Evolutionary conservation across 2,113 vertebrate species (phyloP).

Genomic region (Petrocephalus microphthalmus): DNA sequence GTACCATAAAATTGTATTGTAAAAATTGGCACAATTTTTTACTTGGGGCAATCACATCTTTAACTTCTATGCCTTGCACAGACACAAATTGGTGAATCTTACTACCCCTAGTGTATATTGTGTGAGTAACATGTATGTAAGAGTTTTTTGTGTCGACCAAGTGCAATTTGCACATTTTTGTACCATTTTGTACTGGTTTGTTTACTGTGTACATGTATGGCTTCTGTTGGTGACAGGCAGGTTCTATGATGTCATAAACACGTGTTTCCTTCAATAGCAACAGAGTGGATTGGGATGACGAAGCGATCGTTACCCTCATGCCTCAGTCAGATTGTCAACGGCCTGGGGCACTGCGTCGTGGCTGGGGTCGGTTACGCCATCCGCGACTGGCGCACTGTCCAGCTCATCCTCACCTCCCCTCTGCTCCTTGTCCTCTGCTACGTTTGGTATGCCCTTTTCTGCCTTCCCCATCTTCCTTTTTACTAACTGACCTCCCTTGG

Average conservation of each 20-base stretch:
- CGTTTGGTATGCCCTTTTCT: constrained; percentile 50
- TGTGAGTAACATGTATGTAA: background rate
- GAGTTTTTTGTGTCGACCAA: background rate
- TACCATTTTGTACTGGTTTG: background rate
- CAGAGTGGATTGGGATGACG: constrained; percentile 53
- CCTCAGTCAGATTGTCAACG: constrained; percentile 38
- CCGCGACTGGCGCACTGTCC: constrained; percentile 66
- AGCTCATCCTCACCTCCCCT: constrained; percentile 50
- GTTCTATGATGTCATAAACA: background rate
- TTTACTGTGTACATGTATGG: background rate
- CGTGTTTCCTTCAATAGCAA: constrained; percentile 37
- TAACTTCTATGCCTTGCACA: background rate
- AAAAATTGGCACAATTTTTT: background rate
- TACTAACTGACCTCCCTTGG: background rate
- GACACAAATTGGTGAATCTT: background rate
- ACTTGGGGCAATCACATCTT: background rate
- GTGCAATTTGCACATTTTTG: background rate
- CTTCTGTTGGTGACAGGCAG: background rate
- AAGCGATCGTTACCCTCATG: constrained; percentile 48
- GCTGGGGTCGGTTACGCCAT: constrained; percentile 60
- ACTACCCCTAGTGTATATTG: background rate
- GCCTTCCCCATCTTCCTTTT: background rate
- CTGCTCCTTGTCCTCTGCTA: constrained; percentile 51
- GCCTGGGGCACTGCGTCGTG: constrained; percentile 40
- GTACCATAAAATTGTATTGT: too few species aligned